phyloP scores from a whole-genome alignment of 2,113 vertebrate species.

The Dermatemys mawii region DNA sequence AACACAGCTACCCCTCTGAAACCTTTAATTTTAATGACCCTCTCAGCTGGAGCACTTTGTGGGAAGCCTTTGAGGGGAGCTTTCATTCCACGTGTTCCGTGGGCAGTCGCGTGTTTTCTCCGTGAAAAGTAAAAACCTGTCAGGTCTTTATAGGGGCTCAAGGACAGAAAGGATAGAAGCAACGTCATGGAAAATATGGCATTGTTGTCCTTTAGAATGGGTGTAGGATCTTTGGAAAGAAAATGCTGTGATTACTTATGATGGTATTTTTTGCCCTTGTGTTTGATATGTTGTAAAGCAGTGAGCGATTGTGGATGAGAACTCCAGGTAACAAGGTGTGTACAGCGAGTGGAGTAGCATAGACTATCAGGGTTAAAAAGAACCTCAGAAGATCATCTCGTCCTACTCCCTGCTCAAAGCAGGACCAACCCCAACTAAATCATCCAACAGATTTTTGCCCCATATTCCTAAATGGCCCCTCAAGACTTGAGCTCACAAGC shows the following conservation, averaged over 20 bases:
- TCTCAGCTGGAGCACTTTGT: conserved; percentile 52
- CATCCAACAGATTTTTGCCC: no score
- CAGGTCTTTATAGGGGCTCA: conserved; percentile 5
- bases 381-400: no score
- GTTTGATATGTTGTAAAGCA: neutral
- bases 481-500: no score
- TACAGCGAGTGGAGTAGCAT: neutral
- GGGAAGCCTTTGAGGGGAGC: conserved; percentile 30
- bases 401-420: no score
- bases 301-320: fast-evolving
- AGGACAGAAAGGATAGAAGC: conserved; percentile 30
- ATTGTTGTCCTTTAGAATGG: conserved; percentile 3
- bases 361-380: no score
- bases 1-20: no score
- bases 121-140: conserved; percentile 33
- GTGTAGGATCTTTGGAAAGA: conserved; percentile 18
- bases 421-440: no score
- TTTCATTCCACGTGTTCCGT: conserved; percentile 59
- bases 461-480: no score
- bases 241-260: neutral
- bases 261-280: conserved; percentile 9
- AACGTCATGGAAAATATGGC: neutral
- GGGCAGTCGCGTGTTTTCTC: neutral
- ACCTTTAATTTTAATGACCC: conserved; percentile 15
- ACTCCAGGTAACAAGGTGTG: neutral